Conservation (phyloP, 2,888 invertebrate species). For the Elegia similella region DNA sequence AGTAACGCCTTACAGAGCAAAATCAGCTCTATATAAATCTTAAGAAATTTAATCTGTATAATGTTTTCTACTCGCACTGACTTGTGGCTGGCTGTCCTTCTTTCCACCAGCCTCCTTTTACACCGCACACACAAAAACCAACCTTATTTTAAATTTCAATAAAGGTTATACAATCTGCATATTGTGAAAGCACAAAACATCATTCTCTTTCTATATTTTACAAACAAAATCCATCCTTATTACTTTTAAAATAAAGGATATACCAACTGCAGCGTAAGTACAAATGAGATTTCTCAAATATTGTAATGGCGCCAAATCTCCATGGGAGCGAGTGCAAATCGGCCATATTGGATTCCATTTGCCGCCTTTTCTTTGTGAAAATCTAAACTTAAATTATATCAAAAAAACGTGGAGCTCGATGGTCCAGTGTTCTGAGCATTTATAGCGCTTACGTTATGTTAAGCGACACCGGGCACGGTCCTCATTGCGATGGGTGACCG, state of each 20-base stretch:
- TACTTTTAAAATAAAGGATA: fast-evolving
- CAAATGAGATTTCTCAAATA: constrained; percentile 49
- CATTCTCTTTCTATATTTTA: too few species aligned
- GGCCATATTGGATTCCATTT: constrained; percentile 60
- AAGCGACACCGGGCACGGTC: too few species aligned
- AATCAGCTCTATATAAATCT: constrained; percentile 44
- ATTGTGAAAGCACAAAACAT: constrained; percentile 33
- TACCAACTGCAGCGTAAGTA: constrained; percentile 22
- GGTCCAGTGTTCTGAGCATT: too few species aligned
- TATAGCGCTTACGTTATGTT: too few species aligned
- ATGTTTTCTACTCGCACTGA: constrained; percentile 68
- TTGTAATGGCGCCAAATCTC: constrained; percentile 60
- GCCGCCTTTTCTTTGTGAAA: constrained; percentile 38
- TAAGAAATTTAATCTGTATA: constrained; percentile 62
- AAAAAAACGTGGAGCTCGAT: too few species aligned
- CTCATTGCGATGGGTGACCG: too few species aligned
- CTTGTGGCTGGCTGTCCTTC: constrained; percentile 56
- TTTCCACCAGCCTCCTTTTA: constrained; percentile 27
- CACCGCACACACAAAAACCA: neutral
- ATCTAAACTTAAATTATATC: neutral
- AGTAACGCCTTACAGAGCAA: too few species aligned
- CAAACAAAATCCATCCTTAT: constrained; percentile 31
- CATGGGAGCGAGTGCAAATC: constrained; percentile 53
- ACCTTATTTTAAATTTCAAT: fast-evolving
- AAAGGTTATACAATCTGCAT: constrained; percentile 16